These are phyloP conservation scores for Mus pahari DNA, from an alignment of 2,113 vertebrate genomes.

Conservation along the genomic window DNA sequence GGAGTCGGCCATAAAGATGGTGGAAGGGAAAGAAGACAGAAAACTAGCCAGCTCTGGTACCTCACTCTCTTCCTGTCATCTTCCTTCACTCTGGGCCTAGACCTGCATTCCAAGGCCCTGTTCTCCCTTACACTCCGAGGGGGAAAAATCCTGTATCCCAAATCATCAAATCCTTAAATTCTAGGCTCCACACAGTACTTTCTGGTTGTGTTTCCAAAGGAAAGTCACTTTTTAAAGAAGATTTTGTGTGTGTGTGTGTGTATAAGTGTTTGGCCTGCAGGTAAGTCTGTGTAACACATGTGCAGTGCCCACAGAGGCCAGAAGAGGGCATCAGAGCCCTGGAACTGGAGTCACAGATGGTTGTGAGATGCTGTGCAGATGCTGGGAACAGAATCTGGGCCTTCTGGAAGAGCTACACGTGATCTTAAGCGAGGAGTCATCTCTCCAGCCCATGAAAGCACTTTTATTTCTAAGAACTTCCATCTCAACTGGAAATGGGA, in stretches of 20 bases:
- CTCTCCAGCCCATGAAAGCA: not conserved
- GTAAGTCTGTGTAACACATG: not conserved
- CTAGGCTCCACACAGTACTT: not conserved
- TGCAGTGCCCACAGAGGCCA: not conserved
- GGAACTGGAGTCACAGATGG: not conserved
- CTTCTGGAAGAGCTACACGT: not conserved
- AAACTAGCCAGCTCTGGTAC: not conserved
- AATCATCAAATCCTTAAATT: not conserved
- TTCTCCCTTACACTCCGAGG: not conserved
- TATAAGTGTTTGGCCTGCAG: not conserved
- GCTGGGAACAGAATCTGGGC: too few species aligned
- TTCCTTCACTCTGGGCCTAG: not conserved
- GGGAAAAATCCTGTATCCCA: not conserved
- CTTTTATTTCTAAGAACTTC: not conserved
- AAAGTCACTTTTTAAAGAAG: not conserved
- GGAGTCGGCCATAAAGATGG: not conserved
- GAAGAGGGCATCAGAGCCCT: not conserved
- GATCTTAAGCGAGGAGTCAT: too few species aligned
- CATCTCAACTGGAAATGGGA: not conserved
- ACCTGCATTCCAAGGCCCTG: not conserved
- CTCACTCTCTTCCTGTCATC: not conserved
- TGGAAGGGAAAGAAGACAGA: not conserved
- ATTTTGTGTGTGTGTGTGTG: too few species aligned
- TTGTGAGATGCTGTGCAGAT: not conserved
- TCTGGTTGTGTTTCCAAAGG: conserved; percentile 18